Conservation (phyloP, 2,113 vertebrate genomes). For the Sturnus vulgaris region DNA sequence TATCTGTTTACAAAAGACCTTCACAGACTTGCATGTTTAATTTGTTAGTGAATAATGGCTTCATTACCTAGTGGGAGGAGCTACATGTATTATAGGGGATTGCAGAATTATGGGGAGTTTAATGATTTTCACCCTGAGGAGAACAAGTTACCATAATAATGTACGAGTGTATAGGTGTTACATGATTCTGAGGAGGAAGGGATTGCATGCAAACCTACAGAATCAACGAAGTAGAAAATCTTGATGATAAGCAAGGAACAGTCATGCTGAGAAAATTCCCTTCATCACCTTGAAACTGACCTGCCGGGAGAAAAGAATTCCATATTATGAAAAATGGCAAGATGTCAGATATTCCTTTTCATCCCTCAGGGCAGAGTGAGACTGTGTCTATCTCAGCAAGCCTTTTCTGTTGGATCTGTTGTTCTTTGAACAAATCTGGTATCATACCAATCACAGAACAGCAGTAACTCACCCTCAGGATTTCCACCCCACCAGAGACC, state of each 20-base stretch:
- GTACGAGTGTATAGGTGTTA: not conserved
- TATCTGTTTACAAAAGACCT: not conserved
- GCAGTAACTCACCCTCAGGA: not conserved
- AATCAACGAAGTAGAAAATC: not conserved
- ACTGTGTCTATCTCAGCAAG: not conserved
- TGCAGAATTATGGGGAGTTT: not conserved
- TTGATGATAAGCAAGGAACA: not conserved
- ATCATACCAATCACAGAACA: not conserved
- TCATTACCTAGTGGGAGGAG: not conserved
- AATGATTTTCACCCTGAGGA: not conserved
- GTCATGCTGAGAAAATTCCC: not conserved
- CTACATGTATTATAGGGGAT: not conserved
- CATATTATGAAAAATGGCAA: not conserved
- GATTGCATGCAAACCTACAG: not conserved
- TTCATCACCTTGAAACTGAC: not conserved
- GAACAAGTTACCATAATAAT: not conserved
- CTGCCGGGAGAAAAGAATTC: not conserved
- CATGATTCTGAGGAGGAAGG: not conserved
- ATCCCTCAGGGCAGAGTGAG: not conserved
- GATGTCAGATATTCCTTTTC: not conserved
- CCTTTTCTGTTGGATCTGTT: not conserved
- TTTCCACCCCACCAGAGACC: not conserved
- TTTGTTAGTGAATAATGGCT: not conserved
- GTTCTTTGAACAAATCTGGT: not conserved
- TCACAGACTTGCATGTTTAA: not conserved